phyloP scores from a whole-genome alignment of 2,797 vertebrate species.

The Chiroxiphia lanceolata region DNA sequence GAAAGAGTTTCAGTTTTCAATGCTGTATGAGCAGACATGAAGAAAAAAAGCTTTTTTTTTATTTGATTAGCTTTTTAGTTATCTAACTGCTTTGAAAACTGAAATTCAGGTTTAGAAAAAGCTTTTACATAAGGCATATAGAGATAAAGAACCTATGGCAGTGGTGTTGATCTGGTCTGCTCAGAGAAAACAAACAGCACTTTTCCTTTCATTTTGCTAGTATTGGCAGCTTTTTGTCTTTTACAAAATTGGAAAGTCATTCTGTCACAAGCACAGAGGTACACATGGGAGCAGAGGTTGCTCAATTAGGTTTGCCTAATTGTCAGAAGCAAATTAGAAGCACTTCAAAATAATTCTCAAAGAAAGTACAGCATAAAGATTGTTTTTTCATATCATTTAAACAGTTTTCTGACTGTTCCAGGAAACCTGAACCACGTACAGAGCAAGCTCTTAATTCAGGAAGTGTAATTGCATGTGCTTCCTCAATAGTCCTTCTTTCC shows the following conservation, averaged over 20 bases:
- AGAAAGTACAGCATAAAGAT: neutral
- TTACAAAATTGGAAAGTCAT: neutral
- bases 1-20: neutral
- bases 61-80: neutral
- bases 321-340: neutral
- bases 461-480: neutral
- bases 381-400: neutral
- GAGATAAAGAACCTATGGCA: neutral
- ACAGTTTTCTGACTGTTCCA: neutral
- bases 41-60: accelerated
- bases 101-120: neutral
- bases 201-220: neutral
- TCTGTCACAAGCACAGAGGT: neutral
- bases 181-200: neutral
- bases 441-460: neutral
- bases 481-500: neutral
- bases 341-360: neutral
- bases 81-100: neutral
- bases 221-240: neutral
- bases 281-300: neutral
- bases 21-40: neutral
- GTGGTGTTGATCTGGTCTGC: neutral
- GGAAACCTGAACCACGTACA: neutral
- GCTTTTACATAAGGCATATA: accelerated
- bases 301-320: neutral